These are phyloP conservation scores for Xylota sylvarum DNA, from an alignment of 2,888 invertebrate species.

Conservation along the genomic window DNA sequence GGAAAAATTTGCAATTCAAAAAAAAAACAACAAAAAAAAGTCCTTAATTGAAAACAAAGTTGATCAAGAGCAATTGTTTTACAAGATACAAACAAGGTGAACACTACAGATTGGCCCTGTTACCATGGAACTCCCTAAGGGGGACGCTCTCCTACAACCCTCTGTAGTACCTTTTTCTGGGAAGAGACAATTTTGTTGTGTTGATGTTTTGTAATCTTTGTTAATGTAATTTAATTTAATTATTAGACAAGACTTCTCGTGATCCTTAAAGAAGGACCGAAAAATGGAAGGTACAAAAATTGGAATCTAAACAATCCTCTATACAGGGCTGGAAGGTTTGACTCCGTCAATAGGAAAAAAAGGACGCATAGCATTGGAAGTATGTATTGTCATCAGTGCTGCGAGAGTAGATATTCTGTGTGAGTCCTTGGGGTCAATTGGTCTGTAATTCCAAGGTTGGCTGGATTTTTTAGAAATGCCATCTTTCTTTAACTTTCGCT, in stretches of 20 bases:
- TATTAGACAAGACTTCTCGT: conserved; percentile 35
- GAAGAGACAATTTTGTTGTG: neutral
- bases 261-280: conserved; percentile 18
- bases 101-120: conserved; percentile 39
- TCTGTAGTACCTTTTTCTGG: conserved; percentile 2
- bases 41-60: conserved; percentile 69
- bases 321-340: neutral
- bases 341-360: neutral
- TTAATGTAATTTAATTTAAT: conserved; percentile 61
- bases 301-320: neutral
- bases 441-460: neutral
- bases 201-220: conserved; percentile 43
- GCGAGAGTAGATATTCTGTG: neutral
- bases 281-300: neutral
- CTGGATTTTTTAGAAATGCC: too few species aligned
- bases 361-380: neutral
- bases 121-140: conserved; percentile 4
- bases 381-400: neutral
- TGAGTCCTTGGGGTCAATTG: neutral
- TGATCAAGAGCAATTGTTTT: conserved; percentile 71
- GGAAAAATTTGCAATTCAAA: conserved; percentile 68
- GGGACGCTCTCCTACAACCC: neutral
- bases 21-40: conserved; percentile 23
- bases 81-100: conserved; percentile 61
- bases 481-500: too few species aligned